A percentile compares a stretch with the other conserved stretches of the same genome.
These are phyloP conservation scores for Hylaea fasciaria DNA, from an alignment of 2,888 invertebrate genomes.

Conservation along the genomic window DNA sequence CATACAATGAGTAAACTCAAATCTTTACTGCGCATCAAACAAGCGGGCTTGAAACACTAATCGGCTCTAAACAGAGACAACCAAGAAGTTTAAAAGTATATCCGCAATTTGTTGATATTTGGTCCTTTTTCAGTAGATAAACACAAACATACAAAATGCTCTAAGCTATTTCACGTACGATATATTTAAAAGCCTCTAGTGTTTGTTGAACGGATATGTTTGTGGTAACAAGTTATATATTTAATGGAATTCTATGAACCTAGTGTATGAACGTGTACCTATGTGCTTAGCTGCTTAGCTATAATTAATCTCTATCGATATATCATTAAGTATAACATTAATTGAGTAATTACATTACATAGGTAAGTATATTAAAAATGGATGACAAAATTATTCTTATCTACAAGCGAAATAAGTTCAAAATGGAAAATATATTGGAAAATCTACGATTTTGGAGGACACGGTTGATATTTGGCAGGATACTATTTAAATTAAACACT, in stretches of 20 bases:
- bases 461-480: slow-evolving; percentile 20
- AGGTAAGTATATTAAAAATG: slow-evolving; percentile 26
- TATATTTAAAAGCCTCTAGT: slow-evolving; percentile 25
- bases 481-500: background rate
- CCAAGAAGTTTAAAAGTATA: background rate
- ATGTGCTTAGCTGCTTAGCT: slow-evolving; percentile 24
- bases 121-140: slow-evolving; percentile 22
- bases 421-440: slow-evolving; percentile 10
- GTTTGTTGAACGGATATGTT: background rate
- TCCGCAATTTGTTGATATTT: slow-evolving; percentile 18
- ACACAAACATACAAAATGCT: slow-evolving; percentile 14
- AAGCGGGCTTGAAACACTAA: background rate
- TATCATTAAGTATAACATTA: slow-evolving; percentile 20
- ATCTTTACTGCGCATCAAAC: background rate
- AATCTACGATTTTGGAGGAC: slow-evolving; percentile 36
- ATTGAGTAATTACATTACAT: slow-evolving; percentile 1
- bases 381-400: slow-evolving; percentile 22
- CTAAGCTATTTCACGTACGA: slow-evolving; percentile 5
- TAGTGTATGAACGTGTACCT: slow-evolving; percentile 32
- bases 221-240: slow-evolving; percentile 27
- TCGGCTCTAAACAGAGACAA: background rate
- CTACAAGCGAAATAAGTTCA: slow-evolving; percentile 15
- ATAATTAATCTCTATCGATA: slow-evolving; percentile 32
- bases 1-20: background rate
- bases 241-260: slow-evolving; percentile 14